Evolutionary conservation across 2,113 vertebrate genomes (phyloP).

Genomic region (Cromileptes altivelis): DNA sequence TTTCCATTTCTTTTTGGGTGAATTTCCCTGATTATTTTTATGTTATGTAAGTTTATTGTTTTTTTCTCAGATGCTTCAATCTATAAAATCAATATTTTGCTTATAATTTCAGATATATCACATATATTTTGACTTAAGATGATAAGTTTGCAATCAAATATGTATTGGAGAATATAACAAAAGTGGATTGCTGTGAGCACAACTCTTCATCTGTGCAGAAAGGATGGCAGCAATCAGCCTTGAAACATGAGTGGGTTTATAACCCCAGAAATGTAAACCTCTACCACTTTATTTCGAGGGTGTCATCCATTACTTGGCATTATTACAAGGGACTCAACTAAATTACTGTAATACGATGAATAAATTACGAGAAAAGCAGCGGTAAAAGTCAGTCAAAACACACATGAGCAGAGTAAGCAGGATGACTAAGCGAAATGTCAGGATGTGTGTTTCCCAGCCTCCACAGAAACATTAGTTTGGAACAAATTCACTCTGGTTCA

Average conservation of each 20-base stretch:
- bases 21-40: no score
- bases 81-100: no score
- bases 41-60: no score
- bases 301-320: neutral
- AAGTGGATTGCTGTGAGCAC: neutral
- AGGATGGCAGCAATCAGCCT: neutral
- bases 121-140: no score
- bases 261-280: neutral
- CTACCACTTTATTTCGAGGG: neutral
- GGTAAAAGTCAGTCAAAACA: neutral
- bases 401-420: neutral
- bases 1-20: no score
- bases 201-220: neutral
- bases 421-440: neutral
- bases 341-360: neutral
- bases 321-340: neutral
- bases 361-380: neutral
- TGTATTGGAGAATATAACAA: neutral
- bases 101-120: no score
- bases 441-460: constrained; percentile 10
- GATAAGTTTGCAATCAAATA: neutral
- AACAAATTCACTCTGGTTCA: neutral
- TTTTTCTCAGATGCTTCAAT: no score
- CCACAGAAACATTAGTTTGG: neutral
- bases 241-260: neutral